A percentile compares a stretch with the other conserved stretches of the same genome.
These are phyloP conservation scores for Platyura marginata DNA, from an alignment of 1,140 invertebrate species.

Conservation along the genomic window DNA sequence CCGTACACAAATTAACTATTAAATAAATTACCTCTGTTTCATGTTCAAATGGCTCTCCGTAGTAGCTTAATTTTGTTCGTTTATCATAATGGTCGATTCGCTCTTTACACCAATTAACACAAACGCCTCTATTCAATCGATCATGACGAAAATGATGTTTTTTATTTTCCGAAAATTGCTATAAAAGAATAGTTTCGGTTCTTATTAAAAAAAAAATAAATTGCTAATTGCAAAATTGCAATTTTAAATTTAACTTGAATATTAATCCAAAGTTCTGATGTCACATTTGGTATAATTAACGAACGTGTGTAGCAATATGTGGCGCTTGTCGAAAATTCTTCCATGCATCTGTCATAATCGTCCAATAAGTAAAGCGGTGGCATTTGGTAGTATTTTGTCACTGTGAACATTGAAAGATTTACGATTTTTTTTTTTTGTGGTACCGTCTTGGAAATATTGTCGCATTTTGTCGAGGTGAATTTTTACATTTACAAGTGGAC, in stretches of 20 bases:
- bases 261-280: slow-evolving; percentile 22
- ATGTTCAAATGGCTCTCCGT: slow-evolving; percentile 5
- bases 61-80: slow-evolving; percentile 5
- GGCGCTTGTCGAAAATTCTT: slow-evolving; percentile 9
- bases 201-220: not conserved
- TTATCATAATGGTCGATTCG: slow-evolving; percentile 1
- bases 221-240: not conserved
- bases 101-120: slow-evolving; percentile 19
- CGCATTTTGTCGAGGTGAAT: no score
- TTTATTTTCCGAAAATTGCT: slow-evolving; percentile 23
- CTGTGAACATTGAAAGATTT: no score
- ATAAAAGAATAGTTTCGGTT: slow-evolving; percentile 4
- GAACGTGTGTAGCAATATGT: slow-evolving; percentile 29
- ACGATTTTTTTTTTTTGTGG: no score
- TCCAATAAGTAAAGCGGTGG: slow-evolving; percentile 27
- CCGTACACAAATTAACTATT: no score
- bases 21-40: slow-evolving; percentile 15
- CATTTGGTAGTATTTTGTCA: slow-evolving; percentile 29
- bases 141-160: slow-evolving; percentile 32
- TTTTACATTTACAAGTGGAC: no score
- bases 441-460: no score
- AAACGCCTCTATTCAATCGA: slow-evolving; percentile 28
- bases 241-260: slow-evolving; percentile 11
- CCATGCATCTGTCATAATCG: slow-evolving; percentile 26
- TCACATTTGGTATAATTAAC: slow-evolving; percentile 17